These are phyloP conservation scores for Lepisosteus oculatus DNA, from an alignment of 2,113 vertebrate species.

Conservation along the genomic window DNA sequence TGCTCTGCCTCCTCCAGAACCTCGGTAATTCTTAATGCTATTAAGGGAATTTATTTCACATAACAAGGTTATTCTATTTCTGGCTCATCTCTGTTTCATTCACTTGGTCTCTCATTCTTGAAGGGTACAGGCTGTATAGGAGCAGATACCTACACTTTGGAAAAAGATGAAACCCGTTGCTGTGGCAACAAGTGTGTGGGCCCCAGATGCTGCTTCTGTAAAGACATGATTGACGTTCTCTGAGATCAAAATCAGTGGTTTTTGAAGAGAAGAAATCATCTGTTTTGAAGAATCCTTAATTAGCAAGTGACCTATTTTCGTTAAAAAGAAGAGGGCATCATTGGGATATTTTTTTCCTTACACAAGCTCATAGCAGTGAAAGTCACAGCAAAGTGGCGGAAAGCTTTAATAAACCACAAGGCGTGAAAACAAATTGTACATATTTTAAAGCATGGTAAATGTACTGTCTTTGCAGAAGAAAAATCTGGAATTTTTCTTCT, in stretches of 20 bases:
- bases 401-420: too few species aligned
- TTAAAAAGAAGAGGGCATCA: too few species aligned
- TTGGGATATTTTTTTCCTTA: too few species aligned
- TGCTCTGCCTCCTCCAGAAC: background rate
- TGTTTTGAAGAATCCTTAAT: conserved; percentile 4
- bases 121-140: background rate
- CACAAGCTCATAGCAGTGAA: too few species aligned
- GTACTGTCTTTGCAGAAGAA: too few species aligned
- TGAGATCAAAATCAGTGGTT: conserved; percentile 3
- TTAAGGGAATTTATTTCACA: background rate
- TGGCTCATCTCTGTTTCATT: background rate
- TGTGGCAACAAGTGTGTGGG: conserved; percentile 23
- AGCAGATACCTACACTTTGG: background rate
- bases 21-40: background rate
- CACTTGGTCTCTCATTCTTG: background rate
- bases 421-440: too few species aligned
- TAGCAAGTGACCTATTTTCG: too few species aligned
- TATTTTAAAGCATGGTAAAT: too few species aligned
- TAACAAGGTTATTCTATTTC: background rate
- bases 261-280: background rate
- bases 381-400: too few species aligned
- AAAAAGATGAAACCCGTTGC: conserved; percentile 20
- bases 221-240: conserved; percentile 14
- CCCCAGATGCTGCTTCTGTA: conserved; percentile 5
- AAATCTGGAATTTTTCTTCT: too few species aligned